These are phyloP conservation scores for Idaea straminata DNA, from an alignment of 2,888 invertebrate genomes.

Conservation along the genomic window DNA sequence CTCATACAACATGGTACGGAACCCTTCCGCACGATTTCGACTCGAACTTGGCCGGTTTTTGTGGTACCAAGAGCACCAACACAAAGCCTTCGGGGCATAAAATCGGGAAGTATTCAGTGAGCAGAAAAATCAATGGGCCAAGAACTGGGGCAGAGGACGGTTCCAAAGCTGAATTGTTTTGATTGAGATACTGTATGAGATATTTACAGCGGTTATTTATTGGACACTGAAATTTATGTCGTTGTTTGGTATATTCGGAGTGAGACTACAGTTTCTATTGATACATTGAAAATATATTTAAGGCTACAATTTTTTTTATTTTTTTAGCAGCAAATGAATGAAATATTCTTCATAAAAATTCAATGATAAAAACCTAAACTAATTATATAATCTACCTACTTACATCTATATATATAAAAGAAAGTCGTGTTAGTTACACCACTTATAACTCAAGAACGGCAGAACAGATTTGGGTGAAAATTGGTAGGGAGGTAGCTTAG, in stretches of 20 bases:
- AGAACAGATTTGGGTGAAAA: no score
- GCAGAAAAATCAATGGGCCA: slow-evolving; percentile 48
- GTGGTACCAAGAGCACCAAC: slow-evolving; percentile 19
- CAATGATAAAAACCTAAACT: no score
- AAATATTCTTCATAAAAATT: no score
- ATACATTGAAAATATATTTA: background rate
- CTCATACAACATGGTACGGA: no score
- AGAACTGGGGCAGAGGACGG: slow-evolving; percentile 30
- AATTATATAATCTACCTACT: no score
- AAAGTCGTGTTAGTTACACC: no score
- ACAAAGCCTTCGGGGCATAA: slow-evolving; percentile 32
- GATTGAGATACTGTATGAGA: slow-evolving; percentile 9
- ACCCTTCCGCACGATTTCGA: no score
- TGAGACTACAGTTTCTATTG: background rate
- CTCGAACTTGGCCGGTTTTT: slow-evolving; percentile 12
- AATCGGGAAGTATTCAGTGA: slow-evolving; percentile 37
- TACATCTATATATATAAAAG: no score
- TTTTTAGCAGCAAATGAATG: no score
- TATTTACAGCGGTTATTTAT: background rate
- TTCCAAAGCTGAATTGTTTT: slow-evolving; percentile 32
- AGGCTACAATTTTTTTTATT: no score
- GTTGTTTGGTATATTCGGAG: background rate
- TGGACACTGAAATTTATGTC: background rate
- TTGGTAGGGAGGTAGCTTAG: no score
- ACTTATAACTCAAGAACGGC: no score